These are phyloP conservation scores for Pogona vitticeps DNA, from an alignment of 2,113 vertebrate genomes.

Conservation along the genomic window DNA sequence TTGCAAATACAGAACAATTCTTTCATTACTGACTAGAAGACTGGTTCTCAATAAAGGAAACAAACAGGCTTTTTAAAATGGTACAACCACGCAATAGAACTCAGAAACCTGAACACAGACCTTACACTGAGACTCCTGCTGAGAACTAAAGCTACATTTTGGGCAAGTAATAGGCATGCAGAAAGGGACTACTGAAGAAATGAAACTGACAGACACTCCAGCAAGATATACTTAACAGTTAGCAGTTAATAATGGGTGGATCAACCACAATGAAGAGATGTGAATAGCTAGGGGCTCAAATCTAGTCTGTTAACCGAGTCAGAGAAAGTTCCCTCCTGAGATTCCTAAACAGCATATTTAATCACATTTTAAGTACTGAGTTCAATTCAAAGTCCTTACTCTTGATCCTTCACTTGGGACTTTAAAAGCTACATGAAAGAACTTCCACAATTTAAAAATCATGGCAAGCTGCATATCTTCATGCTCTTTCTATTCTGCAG, in stretches of 20 bases:
- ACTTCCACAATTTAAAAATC: too few relatives aligned
- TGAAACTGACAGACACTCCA: neutral
- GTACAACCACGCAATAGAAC: neutral
- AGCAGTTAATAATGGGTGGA: neutral
- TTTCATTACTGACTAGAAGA: neutral
- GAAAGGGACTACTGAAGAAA: neutral
- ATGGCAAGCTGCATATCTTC: too few relatives aligned
- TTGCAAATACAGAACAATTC: neutral
- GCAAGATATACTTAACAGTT: neutral
- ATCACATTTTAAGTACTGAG: too few relatives aligned
- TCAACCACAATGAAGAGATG: too few relatives aligned
- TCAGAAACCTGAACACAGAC: neutral
- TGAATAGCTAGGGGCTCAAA: too few relatives aligned
- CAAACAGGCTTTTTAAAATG: neutral
- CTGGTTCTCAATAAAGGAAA: neutral
- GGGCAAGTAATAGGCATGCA: neutral
- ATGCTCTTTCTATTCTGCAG: too few relatives aligned
- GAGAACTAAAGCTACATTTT: neutral
- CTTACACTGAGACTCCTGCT: neutral
- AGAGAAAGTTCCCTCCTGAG: too few relatives aligned
- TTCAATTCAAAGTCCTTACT: too few relatives aligned
- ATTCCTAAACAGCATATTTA: too few relatives aligned
- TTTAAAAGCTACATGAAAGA: too few relatives aligned
- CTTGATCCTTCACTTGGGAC: too few relatives aligned
- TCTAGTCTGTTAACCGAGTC: too few relatives aligned